Evolutionary conservation across 2,113 vertebrate species (phyloP), one percentile per base, ranked within the genome.

Genomic region (Syrrhaptes paradoxus): DNA sequence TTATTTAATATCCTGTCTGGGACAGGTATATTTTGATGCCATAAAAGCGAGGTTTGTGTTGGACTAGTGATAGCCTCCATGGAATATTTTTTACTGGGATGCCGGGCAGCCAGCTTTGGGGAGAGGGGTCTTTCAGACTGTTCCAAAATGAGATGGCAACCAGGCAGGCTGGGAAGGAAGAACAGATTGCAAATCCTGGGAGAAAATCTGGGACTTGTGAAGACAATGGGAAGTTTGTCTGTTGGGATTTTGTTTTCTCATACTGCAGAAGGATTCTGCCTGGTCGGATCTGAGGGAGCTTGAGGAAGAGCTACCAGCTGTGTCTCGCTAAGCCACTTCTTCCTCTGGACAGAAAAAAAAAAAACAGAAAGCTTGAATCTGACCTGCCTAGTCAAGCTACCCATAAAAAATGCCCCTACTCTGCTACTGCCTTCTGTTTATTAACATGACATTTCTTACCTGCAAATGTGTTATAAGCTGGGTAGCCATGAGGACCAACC

Each of bases 71-170:
- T 55, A 85, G 48, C 29, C 20, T 61, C 48, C 9, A 11, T 17
- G 24, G 20, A 21, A 19, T 54, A 26, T 19, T 92, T 87, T 81
- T 87, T 28, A 38, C 25, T 34, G 70, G 88, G 65, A 48, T 24
- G 57, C 4, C 2, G 5, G 31, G n/a, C 51, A 85, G 70, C 20
- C 52, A 68, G 26, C 45, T 77, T 61, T 0, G 0, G 8, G 20
- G 16, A 65, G 6, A 3, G 28, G 4, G 3, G 1, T 81, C 32
- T 85, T 88, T 31, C 58, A 65, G 17, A 9, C 58, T 45, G 24
- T 32, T 71, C 29, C 7, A 10, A 82, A 89, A 22, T 45, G 70
- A 91, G 34, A 41, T 19, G 31, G 28, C 48, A 88, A 16, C 11
- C 20, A 80, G 54, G 51, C 17, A 19, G 32, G 12, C 22, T 70